phyloP scores from a whole-genome alignment of 1,140 invertebrate genomes.

The Pseudomyrmex pallidus region DNA sequence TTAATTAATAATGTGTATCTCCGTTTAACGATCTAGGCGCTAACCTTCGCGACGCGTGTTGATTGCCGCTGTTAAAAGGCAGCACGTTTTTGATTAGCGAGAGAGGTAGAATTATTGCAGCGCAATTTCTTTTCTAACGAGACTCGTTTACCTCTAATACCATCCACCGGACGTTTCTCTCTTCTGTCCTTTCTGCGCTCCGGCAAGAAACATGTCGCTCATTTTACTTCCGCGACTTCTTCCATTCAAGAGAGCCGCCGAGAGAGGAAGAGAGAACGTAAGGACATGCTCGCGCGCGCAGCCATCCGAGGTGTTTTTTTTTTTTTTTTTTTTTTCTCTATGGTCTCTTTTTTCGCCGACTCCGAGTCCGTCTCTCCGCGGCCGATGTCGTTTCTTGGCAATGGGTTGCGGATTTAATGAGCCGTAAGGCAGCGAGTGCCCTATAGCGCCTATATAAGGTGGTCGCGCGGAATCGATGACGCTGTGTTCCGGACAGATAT shows the following conservation, averaged over 20 bases:
- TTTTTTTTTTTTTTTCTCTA: no score
- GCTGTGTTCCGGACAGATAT: slow-evolving; percentile 29
- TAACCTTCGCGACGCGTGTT: slow-evolving; percentile 10
- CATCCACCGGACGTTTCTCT: slow-evolving; percentile 5
- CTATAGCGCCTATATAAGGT: slow-evolving; percentile 55
- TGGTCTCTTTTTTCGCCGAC: neutral
- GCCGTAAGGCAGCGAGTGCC: slow-evolving; percentile 59
- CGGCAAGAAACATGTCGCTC: slow-evolving; percentile 39
- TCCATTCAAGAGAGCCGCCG: slow-evolving; percentile 27
- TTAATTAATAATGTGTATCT: slow-evolving; percentile 31
- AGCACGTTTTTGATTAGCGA: slow-evolving; percentile 24
- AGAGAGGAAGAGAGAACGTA: neutral
- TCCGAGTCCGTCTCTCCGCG: slow-evolving; percentile 1
- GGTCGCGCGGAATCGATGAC: slow-evolving; percentile 62
- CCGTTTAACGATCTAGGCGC: neutral
- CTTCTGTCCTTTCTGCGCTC: neutral
- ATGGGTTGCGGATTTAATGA: slow-evolving; percentile 63
- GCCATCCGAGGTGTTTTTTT: slow-evolving; percentile 6
- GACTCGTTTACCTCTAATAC: slow-evolving; percentile 34
- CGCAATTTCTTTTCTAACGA: slow-evolving; percentile 39
- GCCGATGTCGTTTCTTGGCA: slow-evolving; percentile 58
- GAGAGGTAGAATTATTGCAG: slow-evolving; percentile 21
- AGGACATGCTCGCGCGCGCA: slow-evolving; percentile 17
- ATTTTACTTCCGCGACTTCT: slow-evolving; percentile 46
- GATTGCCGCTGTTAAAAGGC: slow-evolving; percentile 19